A percentile compares a stretch with the other conserved stretches of the same genome.
Evolutionary conservation across 2,797 vertebrate species (phyloP).

Genomic region (Margarornis squamiger): DNA sequence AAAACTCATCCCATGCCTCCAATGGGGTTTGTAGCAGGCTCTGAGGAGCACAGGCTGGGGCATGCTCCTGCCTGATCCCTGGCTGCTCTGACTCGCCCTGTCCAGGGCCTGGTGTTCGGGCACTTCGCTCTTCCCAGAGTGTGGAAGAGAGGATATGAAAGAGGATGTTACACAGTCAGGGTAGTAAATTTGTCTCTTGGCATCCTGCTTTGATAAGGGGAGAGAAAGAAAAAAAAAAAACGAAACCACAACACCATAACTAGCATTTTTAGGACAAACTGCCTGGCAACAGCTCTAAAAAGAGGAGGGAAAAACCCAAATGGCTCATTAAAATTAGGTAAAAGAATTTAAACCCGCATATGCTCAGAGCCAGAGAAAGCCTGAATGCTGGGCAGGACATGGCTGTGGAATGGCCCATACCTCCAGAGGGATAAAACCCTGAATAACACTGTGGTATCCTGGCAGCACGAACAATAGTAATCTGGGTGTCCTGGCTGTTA

Average conservation of each 20-base stretch:
- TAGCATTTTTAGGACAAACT: background rate
- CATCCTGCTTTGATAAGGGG: conserved; percentile 26
- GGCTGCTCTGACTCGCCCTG: background rate
- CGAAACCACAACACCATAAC: background rate
- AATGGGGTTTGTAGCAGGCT: background rate
- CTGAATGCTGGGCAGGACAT: background rate
- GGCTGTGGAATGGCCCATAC: background rate
- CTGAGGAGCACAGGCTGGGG: background rate
- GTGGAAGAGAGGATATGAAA: conserved; percentile 37
- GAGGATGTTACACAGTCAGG: conserved; percentile 34
- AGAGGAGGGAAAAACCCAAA: background rate
- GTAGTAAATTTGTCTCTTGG: conserved; percentile 28
- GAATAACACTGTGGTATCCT: background rate
- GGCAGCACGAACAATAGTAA: background rate
- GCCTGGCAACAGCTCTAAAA: background rate
- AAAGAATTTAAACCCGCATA: background rate
- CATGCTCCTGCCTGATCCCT: background rate
- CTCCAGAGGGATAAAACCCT: background rate
- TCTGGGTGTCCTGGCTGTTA: background rate
- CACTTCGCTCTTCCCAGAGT: background rate
- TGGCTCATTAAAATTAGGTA: background rate
- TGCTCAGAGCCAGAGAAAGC: background rate
- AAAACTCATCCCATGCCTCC: background rate
- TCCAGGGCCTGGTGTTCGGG: background rate
- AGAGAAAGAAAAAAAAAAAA: background rate